phyloP scores from a whole-genome alignment of 2,797 vertebrate genomes.

The Rhodeus uyekii region DNA sequence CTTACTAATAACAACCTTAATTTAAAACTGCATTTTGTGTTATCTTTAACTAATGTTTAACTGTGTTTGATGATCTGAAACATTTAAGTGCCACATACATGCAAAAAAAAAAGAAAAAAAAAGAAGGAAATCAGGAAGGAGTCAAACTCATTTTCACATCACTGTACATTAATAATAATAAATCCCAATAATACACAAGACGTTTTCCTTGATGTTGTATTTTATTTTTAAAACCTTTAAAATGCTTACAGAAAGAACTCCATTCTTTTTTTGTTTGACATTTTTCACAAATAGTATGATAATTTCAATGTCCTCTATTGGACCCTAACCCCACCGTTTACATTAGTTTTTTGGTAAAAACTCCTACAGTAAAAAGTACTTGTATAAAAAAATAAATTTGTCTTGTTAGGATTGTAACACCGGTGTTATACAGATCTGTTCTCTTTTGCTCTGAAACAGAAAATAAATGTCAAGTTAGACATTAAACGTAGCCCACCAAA shows the following conservation, averaged over 20 bases:
- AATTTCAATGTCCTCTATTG: not conserved
- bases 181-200: not conserved
- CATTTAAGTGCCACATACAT: no score
- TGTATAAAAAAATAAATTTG: not conserved
- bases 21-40: no score
- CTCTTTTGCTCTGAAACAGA: constrained; percentile 3
- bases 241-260: not conserved
- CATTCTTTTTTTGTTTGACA: no score
- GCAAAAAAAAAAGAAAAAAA: no score
- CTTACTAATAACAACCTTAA: no score
- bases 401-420: not conserved
- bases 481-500: not conserved
- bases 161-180: not conserved
- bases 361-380: not conserved
- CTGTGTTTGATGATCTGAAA: no score
- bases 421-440: not conserved
- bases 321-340: not conserved
- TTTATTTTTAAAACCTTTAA: not conserved
- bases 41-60: no score
- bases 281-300: not conserved
- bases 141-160: no score
- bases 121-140: no score
- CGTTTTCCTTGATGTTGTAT: not conserved
- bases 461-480: not conserved
- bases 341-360: not conserved